Evolutionary conservation across 1,140 invertebrate genomes (phyloP), one percentile per base, ranked within the genome.

Genomic region (Pseudomyrmex flavicornis): DNA sequence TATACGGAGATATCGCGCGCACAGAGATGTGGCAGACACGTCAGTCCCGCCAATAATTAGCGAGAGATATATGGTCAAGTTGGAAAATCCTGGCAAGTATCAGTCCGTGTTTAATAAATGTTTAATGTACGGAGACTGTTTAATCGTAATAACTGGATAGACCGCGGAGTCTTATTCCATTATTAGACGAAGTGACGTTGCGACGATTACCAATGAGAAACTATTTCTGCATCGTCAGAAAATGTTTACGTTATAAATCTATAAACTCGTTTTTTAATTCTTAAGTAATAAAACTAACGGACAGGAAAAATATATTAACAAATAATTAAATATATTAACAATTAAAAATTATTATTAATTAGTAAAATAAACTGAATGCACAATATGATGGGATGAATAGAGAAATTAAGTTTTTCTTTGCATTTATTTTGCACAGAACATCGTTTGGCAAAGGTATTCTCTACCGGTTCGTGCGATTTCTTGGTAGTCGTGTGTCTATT

Each of bases 51-150:
- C 46, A 26, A 80, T 72, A 58, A 79, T 13, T 26, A 46, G 12
- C 35, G 8, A 35, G 7, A 70, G 17, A 50, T 20, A 22, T 52
- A 35, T 35, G 54, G 17, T 61, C 66, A 44, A 50, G 54, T 72
- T 79, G 68, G 76, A 13, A 72, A 80, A 72, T 80, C 22, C 66
- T 80, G 56, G 54, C 15, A 8, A 59, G 46, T 66, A 68, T 79
- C 13, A 59, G 44, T 26, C 26, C 3, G 26, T 26, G 26, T 72
- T 12, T 15, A 35, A 35, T 35, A 5, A 35, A 50, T 13, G 65
- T 70, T 66, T 79, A 79, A 79, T 59, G 54, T 50, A 59, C 50
- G 66, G 3, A 48, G 48, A 79, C 20, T 69, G 2, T 46, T 72
- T 80, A 72, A 80, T 80, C 59, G 1, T 61, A 80, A 72, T 59